Percentiles rank a stretch among this genome's conserved stretches.
Evolutionary conservation across 2,888 invertebrate genomes (phyloP).

Genomic region (Drosophila testacea): DNA sequence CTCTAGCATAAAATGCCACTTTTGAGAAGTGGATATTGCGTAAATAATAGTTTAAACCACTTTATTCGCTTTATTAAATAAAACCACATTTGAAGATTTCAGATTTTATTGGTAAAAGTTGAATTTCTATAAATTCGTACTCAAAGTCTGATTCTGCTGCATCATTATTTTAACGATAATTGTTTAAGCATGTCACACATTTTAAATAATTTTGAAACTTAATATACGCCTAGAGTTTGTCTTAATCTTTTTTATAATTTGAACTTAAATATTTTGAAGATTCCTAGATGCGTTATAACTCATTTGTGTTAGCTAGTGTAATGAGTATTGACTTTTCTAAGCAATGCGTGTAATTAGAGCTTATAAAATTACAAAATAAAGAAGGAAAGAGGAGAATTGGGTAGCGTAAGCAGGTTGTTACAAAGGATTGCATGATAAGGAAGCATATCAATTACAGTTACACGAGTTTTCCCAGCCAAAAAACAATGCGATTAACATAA

Average conservation of each 20-base stretch:
- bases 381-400: constrained; percentile 4
- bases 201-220: too few relatives aligned
- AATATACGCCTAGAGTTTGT: neutral
- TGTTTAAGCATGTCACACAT: too few relatives aligned
- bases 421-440: constrained; percentile 81
- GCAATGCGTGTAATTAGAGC: constrained; percentile 48
- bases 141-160: too few relatives aligned
- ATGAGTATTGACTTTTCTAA: constrained; percentile 16
- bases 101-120: too few relatives aligned
- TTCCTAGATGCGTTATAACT: neutral
- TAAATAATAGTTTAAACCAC: too few relatives aligned
- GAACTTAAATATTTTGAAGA: neutral
- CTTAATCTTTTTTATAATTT: too few relatives aligned
- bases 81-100: too few relatives aligned
- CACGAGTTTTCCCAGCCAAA: constrained; percentile 69
- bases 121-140: too few relatives aligned
- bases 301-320: neutral
- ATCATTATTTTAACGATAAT: too few relatives aligned
- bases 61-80: too few relatives aligned
- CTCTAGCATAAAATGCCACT: too few relatives aligned
- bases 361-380: constrained; percentile 32
- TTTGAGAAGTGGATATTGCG: too few relatives aligned
- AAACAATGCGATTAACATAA: constrained; percentile 78
- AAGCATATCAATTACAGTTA: constrained; percentile 83
- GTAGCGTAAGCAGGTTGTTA: constrained; percentile 11